These are phyloP conservation scores for Drosophila mimica DNA, from an alignment of 2,888 invertebrate genomes.

Conservation along the genomic window DNA sequence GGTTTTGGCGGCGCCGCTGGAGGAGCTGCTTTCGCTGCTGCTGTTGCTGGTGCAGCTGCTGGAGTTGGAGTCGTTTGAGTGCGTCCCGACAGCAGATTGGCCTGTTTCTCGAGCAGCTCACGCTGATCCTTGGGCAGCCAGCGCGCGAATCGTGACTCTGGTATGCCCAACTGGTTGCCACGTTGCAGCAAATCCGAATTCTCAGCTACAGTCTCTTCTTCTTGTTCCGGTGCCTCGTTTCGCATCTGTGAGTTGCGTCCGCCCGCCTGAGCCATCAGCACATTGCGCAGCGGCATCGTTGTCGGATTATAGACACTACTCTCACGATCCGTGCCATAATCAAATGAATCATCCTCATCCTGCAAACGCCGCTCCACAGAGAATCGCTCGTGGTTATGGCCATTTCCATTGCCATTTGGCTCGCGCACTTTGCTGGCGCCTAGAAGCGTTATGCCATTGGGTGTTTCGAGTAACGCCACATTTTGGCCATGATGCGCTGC, in stretches of 20 bases:
- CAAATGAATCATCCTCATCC: conserved; percentile 83
- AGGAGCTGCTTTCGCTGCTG: conserved; percentile 39
- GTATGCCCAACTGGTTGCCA: conserved; percentile 83
- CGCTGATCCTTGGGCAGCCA: conserved; percentile 85
- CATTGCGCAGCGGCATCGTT: conserved; percentile 79
- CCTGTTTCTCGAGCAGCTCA: conserved; percentile 84
- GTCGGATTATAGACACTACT: conserved; percentile 84
- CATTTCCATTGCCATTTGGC: conserved; percentile 45
- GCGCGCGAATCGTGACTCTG: conserved; percentile 83
- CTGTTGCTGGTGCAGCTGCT: conserved; percentile 39
- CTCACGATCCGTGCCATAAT: conserved; percentile 83
- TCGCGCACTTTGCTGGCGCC: conserved; percentile 67
- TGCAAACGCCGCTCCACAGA: conserved; percentile 70
- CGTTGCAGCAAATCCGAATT: conserved; percentile 77
- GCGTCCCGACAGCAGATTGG: conserved; percentile 81
- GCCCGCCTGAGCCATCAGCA: conserved; percentile 75
- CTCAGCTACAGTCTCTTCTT: conserved; percentile 21
- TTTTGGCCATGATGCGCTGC: conserved; percentile 78
- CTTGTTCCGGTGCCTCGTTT: conserved; percentile 10
- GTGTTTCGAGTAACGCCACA: conserved; percentile 83
- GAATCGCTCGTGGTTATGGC: conserved; percentile 55
- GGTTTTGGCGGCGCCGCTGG: conserved; percentile 26
- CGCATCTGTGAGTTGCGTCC: conserved; percentile 71
- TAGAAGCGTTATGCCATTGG: conserved; percentile 83
- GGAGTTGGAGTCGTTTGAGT: conserved; percentile 19